Base-by-base conservation (phyloP, 2,888 invertebrate genomes). In the Dolichopus griseipennis region DNA sequence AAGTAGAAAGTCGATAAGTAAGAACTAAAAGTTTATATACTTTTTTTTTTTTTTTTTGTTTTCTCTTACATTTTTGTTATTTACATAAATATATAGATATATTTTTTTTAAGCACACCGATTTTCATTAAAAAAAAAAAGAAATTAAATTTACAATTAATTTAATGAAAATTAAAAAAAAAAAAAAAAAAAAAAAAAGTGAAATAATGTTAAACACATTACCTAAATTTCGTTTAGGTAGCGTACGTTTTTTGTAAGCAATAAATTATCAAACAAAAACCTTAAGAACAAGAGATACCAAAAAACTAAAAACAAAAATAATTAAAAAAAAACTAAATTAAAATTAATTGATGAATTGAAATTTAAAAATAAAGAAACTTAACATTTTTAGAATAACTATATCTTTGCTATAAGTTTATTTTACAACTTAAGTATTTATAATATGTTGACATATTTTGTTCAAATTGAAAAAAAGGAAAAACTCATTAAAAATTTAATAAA, bases 341-440 rank as follows among this genome's bases (percentile, higher is more conserved):
- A 52, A 52, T 18, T 27, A 27, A 27, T 27, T 27, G 27, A 52
- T 18, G 15, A 52, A 52, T 18, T 6, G 15, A 12, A 52, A n/a
- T 52, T 18, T 18, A 52, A 52, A 52, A 52, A 52, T 52, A 18
- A 52, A n/a, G 52, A 52, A 52, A 52, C 52, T 52, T 52, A 52
- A 52, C 52, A 52, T 52, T 52, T 52, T 52, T 52, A 52, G 52
- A 52, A 52, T 52, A 52, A 52, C 52, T 52, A 52, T 52, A 52
- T 52, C 52, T 52, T 52, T 52, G 52, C 52, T 52, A 52, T 52
- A 52, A 52, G 52, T 52, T 52, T 52, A 52, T 52, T 52, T 52
- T 52, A 52, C 52, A 52, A 52, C 18, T 52, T 52, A 52, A 52
- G 52, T 52, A 52, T 52, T 52, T 52, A 52, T 52, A 52, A 52